Base-by-base conservation (phyloP, 2,888 invertebrate species). In the Mesochorus sp. region DNA sequence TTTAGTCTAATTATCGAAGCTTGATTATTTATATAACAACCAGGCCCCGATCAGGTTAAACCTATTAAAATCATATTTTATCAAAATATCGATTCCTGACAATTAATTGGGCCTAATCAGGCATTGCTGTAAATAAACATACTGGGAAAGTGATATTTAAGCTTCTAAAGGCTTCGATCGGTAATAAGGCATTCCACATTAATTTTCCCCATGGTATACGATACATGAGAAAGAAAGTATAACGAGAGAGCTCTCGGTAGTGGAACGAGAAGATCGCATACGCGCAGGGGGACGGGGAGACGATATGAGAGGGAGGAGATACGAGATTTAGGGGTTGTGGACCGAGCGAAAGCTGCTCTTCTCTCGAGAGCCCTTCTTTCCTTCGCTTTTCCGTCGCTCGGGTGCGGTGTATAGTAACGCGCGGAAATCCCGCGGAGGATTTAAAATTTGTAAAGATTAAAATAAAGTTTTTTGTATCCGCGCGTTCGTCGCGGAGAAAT, bases 401-500 rank as follows among this genome's bases (percentile, higher is more conserved):
- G 14, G 44, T 70, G 19, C 42, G 26, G 55, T 5, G 37, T 57
- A 26, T 17, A 71, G 39, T 6, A 44, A 31, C 37, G 51, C 71
- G 76, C 66, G 74, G 76, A 80, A 81, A 83, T 80, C 81, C 79
- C 81, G 79, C 81, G 81, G 80, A 82, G 86, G 85, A 87, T 86
- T 87, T 87, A 78, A 86, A 87, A 87, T 88, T 85, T 85, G 84
- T 84, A 87, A 86, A 89, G 88, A 89, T 88, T 88, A 89, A 88
- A 88, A 89, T 87, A 89, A 89, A 88, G 85, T 88, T 88, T 87
- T 31, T 88, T 87, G 75, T 76, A 88, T 87, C 89, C 88, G n/a
- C n/a, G n/a, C n/a, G 83, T 79, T 83, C 76, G 79, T 66, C 59
- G 73, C 62, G 62, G 19, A 74, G 74, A 66, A 79, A 72, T 76